A percentile compares a stretch with the other conserved stretches of the same genome.
phyloP scores from a whole-genome alignment of 2,888 invertebrate species.

The Rhingia campestris region DNA sequence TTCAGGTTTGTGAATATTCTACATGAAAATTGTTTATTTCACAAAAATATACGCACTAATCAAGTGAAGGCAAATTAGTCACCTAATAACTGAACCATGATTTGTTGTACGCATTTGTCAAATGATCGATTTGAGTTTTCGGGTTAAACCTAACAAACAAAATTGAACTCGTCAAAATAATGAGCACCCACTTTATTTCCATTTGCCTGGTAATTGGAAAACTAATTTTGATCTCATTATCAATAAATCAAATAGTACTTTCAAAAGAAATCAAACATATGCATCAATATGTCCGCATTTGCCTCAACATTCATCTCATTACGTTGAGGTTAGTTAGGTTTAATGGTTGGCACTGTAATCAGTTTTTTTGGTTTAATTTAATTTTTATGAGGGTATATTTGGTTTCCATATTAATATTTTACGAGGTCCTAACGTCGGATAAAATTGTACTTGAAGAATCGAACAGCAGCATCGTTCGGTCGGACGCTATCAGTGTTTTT shows the following conservation, averaged over 20 bases:
- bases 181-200: background rate
- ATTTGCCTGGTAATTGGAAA: conserved; percentile 6
- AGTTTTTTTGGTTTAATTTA: too few species aligned
- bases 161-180: conserved; percentile 4
- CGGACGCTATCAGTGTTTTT: too few species aligned
- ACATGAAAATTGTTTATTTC: conserved; percentile 20
- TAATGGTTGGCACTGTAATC: too few species aligned
- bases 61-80: conserved; percentile 35
- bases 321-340: conserved; percentile 1
- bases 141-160: background rate
- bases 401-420: too few species aligned
- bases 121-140: too few species aligned
- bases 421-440: too few species aligned
- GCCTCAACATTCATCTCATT: conserved; percentile 40
- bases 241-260: conserved; percentile 24
- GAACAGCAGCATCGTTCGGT: too few species aligned
- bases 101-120: too few species aligned
- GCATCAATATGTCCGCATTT: background rate
- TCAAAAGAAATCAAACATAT: background rate
- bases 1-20: conserved; percentile 3
- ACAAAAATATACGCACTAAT: conserved; percentile 2
- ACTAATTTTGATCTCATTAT: conserved; percentile 38
- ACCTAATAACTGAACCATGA: background rate
- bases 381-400: too few species aligned
- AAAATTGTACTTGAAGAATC: too few species aligned